Percentiles rank a stretch among this genome's conserved stretches.
Evolutionary conservation across 2,888 invertebrate species (phyloP).

Genomic region (Petrolisthes manimaculis): DNA sequence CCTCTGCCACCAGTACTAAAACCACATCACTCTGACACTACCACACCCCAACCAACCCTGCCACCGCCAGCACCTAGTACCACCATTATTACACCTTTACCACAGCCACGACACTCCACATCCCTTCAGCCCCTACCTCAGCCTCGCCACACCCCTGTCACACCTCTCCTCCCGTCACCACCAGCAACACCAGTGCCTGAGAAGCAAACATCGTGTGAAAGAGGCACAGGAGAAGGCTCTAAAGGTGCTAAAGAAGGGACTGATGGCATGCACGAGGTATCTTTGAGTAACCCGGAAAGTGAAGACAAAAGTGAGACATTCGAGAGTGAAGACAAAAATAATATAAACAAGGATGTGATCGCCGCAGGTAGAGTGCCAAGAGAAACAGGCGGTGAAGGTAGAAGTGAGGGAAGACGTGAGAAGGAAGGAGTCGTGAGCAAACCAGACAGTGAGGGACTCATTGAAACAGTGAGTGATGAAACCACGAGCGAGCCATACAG

Average conservation of each 20-base stretch:
- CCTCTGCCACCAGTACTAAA: no score
- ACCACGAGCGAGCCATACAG: no score
- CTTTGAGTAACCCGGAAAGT: neutral
- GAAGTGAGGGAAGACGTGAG: neutral
- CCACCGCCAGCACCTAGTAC: neutral
- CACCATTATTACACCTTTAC: neutral
- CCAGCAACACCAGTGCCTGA: neutral
- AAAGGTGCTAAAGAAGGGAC: neutral
- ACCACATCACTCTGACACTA: neutral
- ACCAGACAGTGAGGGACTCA: neutral
- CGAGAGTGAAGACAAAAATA: no score
- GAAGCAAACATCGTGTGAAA: neutral
- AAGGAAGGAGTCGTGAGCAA: neutral
- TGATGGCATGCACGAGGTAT: neutral
- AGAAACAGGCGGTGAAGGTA: neutral
- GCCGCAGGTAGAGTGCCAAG: neutral
- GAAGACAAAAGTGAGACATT: neutral
- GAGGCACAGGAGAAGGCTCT: neutral
- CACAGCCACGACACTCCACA: neutral
- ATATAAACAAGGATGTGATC: no score
- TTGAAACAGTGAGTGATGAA: no score
- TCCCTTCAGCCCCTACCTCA: neutral
- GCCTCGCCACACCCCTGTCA: neutral
- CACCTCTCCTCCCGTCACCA: neutral
- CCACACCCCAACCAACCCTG: slow-evolving; percentile 5